Evolutionary conservation across 1,140 invertebrate species (phyloP).

Genomic region (Caenorhabditis tropicalis): DNA sequence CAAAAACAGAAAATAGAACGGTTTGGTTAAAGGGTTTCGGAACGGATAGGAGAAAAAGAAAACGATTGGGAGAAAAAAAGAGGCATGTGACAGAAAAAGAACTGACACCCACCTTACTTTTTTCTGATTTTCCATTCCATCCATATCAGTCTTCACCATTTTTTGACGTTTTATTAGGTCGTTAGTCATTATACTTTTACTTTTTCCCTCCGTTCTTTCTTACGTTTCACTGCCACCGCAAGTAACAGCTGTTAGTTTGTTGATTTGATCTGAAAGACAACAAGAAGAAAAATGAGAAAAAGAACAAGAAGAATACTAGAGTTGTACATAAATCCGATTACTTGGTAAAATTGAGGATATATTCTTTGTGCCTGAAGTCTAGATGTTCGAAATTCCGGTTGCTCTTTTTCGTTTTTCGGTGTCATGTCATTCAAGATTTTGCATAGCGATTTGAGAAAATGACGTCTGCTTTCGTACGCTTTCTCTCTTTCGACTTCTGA

Average conservation of each 20-base stretch:
- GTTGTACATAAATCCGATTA: conserved; percentile 34
- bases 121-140: conserved; percentile 27
- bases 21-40: not conserved
- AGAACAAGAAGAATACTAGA: not conserved
- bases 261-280: conserved; percentile 24
- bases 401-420: not conserved
- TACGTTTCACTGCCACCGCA: not conserved
- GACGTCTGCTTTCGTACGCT: not conserved
- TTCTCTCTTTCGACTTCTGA: not conserved
- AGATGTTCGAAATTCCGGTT: conserved; percentile 35
- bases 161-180: conserved; percentile 6
- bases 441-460: not conserved
- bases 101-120: not conserved
- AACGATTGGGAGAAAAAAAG: not conserved
- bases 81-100: not conserved
- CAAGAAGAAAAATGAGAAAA: not conserved
- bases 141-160: conserved; percentile 19
- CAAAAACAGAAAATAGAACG: not conserved
- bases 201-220: not conserved
- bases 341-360: not conserved
- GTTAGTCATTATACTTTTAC: conserved; percentile 28
- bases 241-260: conserved; percentile 12
- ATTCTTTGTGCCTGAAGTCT: not conserved
- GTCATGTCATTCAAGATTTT: conserved; percentile 3
- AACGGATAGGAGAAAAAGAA: not conserved